Evolutionary conservation across 2,113 vertebrate species (phyloP).

Genomic region (Shinisaurus crocodilurus): DNA sequence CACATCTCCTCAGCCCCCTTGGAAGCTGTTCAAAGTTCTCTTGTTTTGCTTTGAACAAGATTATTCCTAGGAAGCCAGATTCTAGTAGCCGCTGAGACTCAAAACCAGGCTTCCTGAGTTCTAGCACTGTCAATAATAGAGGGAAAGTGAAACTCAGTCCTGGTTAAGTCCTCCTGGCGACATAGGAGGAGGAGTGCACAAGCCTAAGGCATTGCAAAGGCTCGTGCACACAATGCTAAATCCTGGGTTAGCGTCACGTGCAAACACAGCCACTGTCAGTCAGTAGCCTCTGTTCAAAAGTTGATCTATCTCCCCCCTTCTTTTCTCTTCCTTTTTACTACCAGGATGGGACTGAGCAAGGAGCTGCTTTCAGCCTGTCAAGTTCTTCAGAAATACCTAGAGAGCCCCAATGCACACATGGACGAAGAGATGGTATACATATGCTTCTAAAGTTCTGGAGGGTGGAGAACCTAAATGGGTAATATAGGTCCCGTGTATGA

Average conservation of each 20-base stretch:
- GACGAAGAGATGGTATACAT: constrained; percentile 83
- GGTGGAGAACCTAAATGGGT: neutral
- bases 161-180: neutral
- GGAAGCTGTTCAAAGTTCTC: neutral
- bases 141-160: neutral
- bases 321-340: neutral
- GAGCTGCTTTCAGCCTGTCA: constrained; percentile 82
- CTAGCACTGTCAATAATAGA: neutral
- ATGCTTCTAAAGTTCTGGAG: neutral
- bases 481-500: neutral
- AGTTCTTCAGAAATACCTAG: constrained; percentile 84
- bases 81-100: neutral
- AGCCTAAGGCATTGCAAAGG: neutral
- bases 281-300: neutral
- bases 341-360: constrained; percentile 78
- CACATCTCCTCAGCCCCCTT: neutral
- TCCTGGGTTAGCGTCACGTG: neutral
- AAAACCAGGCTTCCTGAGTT: neutral
- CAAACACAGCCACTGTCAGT: neutral
- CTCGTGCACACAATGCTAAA: neutral
- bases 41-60: neutral
- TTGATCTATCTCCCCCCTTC: fast-evolving
- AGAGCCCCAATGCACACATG: constrained; percentile 82
- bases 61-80: neutral
- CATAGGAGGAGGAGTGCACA: neutral